Conservation (phyloP, 2,113 vertebrate species). For the Ranitomeya variabilis region DNA sequence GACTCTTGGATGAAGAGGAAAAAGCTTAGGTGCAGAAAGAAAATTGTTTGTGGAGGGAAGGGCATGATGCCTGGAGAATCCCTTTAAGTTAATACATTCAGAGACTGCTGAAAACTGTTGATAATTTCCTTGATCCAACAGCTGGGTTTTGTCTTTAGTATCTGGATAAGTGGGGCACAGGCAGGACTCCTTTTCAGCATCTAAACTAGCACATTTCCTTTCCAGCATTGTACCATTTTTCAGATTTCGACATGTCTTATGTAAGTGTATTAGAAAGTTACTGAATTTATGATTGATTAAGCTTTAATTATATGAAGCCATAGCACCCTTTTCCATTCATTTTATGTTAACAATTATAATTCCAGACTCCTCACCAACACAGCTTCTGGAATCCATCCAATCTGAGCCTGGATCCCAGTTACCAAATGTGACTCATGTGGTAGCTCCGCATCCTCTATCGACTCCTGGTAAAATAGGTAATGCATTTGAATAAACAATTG, state of each 20-base stretch:
- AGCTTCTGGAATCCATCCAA: constrained; percentile 76
- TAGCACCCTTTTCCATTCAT: background rate
- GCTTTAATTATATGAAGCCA: no score
- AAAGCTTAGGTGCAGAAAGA: no score
- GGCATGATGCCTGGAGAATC: no score
- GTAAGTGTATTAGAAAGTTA: background rate
- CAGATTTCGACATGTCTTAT: background rate
- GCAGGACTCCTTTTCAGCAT: background rate
- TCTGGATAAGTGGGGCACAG: background rate
- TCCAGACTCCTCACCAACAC: constrained; percentile 4
- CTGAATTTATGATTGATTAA: background rate
- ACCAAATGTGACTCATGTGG: constrained; percentile 77
- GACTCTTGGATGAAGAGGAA: no score
- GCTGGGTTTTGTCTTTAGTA: no score
- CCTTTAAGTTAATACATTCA: no score
- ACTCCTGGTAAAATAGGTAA: constrained; percentile 35
- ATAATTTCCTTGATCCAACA: no score
- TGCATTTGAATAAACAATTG: background rate
- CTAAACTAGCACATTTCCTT: background rate
- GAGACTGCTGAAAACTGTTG: no score
- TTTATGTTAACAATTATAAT: background rate
- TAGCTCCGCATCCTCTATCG: constrained; percentile 72
- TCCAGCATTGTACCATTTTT: background rate
- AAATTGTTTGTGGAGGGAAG: no score
- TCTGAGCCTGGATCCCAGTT: constrained; percentile 85